Percentiles rank a stretch among this genome's conserved stretches.
Evolutionary conservation across 2,797 vertebrate species (phyloP).

Genomic region (Xenopus petersii): DNA sequence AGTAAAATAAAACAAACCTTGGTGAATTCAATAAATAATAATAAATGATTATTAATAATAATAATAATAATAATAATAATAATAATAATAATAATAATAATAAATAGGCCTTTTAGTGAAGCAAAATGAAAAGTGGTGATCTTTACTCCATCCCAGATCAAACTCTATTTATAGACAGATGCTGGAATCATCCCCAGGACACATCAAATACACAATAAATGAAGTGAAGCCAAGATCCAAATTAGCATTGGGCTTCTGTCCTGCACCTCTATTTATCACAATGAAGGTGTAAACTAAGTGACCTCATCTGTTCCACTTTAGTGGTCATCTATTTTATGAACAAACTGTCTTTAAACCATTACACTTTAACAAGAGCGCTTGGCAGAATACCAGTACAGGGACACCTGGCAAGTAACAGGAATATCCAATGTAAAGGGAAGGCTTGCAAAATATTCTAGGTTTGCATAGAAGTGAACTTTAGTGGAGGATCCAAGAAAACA

Average conservation of each 20-base stretch:
- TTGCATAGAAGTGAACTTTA: too few species aligned
- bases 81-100: too few species aligned
- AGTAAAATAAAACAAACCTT: too few species aligned
- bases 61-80: too few species aligned
- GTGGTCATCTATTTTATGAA: conserved; percentile 11
- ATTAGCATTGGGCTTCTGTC: conserved; percentile 25
- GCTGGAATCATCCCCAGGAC: conserved; percentile 16
- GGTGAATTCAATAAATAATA: too few species aligned
- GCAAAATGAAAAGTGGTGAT: too few species aligned
- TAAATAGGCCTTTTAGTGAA: too few species aligned
- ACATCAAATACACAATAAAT: conserved; percentile 16
- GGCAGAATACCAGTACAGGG: conserved; percentile 9
- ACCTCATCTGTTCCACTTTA: conserved; percentile 24
- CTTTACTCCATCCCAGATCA: neutral
- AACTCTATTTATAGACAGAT: conserved; percentile 12
- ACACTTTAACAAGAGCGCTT: conserved; percentile 6
- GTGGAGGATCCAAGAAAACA: too few species aligned
- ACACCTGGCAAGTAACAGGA: neutral
- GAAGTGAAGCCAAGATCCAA: conserved; percentile 14
- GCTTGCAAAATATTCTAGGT: too few species aligned
- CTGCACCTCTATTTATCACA: conserved; percentile 16
- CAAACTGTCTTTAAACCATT: conserved; percentile 13
- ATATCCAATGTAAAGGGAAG: neutral
- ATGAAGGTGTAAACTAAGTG: conserved; percentile 25
- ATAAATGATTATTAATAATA: too few species aligned